Base-by-base conservation (phyloP, 2,797 vertebrate species). In the Pipistrellus nathusii region DNA sequence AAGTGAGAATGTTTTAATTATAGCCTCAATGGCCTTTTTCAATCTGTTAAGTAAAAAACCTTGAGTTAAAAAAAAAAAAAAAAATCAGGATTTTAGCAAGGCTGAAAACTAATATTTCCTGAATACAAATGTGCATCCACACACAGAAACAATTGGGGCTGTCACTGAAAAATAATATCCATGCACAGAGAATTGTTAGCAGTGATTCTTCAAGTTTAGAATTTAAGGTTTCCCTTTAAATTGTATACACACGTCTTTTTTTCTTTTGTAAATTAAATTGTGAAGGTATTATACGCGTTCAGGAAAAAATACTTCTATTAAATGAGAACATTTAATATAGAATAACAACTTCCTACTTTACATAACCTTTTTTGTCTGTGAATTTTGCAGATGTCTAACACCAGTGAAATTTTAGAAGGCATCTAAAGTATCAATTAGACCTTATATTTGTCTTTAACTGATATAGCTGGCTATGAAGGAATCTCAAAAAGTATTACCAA, bases 271-370 rank as follows among this genome's bases (percentile, higher is more conserved):
- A 71, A 87, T 68, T 53, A 88, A 90, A 86, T 18, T 76, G 20
- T 82, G 38, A 82, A 84, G 18, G 46, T 51, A 90, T 85, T 82
- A 57, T 0, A 76, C 15, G 23, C 92, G 57, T 81, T 83, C 46
- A 87, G n/a, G 27, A 85, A 68, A 72, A 89, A 73, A 18, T 48
- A 94, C 20, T 83, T 71, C 80, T 92, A 48, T 57, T 89, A 88
- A 72, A 81, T 82, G 14, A 17, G n/a, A 71, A 59, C n/a, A 72
- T 35, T 80, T 88, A 91, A 71, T 85, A 85, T 57, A 69, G 44
- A 85, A 27, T 69, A 88, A 41, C 12, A 77, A 68, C 25, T 84
- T 82, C 55, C 7, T 59, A 62, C 21, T 91, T 91, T 76, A 85
- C 35, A 88, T 66, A 59, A 59, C 4, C 18, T 53, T 69, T 80